Conservation (phyloP, 2,888 invertebrate genomes). For the Rhorus exstirpatorius region DNA sequence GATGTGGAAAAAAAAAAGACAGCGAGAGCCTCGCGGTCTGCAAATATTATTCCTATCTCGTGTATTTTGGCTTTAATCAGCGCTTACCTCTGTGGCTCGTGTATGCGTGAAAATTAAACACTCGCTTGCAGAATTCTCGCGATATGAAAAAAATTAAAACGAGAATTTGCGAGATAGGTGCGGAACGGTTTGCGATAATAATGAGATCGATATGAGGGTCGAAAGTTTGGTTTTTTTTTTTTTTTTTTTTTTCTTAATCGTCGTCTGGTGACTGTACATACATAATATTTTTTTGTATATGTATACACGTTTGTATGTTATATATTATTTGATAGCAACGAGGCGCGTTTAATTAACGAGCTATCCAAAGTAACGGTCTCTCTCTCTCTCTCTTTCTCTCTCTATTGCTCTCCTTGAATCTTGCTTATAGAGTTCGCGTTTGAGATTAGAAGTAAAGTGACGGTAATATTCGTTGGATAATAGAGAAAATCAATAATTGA, state of each 20-base stretch:
- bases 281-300: constrained; percentile 12
- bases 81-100: constrained; percentile 3
- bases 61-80: constrained; percentile 11
- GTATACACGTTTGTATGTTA: not conserved
- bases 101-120: constrained; percentile 14
- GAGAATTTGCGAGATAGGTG: constrained; percentile 46
- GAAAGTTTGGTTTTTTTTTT: constrained; percentile 7
- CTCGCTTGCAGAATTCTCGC: constrained; percentile 3
- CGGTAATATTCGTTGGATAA: constrained; percentile 52
- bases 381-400: constrained; percentile 11
- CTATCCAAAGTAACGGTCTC: constrained; percentile 53
- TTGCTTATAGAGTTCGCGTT: constrained; percentile 43
- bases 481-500: constrained; percentile 65
- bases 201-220: constrained; percentile 33
- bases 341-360: constrained; percentile 57
- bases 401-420: constrained; percentile 46
- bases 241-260: constrained; percentile 15
- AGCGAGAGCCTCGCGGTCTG: not conserved
- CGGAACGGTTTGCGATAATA: constrained; percentile 38
- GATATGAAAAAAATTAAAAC: constrained; percentile 24
- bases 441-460: constrained; percentile 66
- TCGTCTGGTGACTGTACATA: not conserved
- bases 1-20: not conserved
- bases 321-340: constrained; percentile 42
- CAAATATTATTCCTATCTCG: constrained; percentile 51